Conservation (phyloP, 2,797 vertebrate species). For the Molossus molossus region DNA sequence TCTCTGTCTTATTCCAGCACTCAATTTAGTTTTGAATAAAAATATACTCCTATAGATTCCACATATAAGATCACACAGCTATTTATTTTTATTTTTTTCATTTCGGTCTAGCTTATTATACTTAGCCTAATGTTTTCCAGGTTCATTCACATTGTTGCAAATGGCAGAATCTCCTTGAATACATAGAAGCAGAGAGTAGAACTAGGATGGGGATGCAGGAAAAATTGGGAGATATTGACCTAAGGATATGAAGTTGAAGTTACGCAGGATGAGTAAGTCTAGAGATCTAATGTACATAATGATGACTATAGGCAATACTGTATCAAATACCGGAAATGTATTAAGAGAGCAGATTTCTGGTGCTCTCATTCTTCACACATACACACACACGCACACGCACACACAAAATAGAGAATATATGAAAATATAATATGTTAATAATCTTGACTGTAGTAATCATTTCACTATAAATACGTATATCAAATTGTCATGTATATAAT, state of each 20-base stretch:
- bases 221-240: neutral
- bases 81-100: neutral
- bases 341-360: neutral
- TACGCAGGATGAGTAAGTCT: neutral
- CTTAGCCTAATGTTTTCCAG: neutral
- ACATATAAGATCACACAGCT: neutral
- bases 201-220: neutral
- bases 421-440: neutral
- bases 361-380: neutral
- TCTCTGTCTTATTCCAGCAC: neutral
- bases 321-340: neutral
- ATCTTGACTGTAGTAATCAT: neutral
- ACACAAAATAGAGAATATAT: neutral
- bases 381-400: neutral
- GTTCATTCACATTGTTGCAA: neutral
- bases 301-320: neutral
- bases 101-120: neutral
- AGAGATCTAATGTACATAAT: neutral
- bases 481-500: neutral
- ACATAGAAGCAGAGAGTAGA: neutral
- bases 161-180: neutral
- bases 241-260: neutral
- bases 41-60: neutral
- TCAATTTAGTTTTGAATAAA: neutral
- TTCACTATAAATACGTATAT: neutral